phyloP scores from a whole-genome alignment of 2,888 invertebrate genomes.

The Pachycephus smyrnensis region DNA sequence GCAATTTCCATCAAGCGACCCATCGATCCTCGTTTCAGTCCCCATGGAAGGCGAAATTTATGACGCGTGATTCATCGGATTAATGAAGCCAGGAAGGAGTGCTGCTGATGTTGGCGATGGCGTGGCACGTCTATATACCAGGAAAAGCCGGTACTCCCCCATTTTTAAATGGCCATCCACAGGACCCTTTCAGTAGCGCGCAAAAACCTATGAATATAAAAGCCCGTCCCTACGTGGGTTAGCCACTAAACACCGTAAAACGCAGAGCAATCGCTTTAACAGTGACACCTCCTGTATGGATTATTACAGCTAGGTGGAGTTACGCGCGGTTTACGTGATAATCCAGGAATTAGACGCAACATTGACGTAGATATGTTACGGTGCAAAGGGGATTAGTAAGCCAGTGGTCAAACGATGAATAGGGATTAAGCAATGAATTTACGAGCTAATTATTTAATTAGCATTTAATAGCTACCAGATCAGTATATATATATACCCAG shows the following conservation, averaged over 20 bases:
- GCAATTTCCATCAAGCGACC: slow-evolving; percentile 17
- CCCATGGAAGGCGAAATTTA: slow-evolving; percentile 19
- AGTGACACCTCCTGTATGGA: neutral
- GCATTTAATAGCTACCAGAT: neutral
- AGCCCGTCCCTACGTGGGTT: neutral
- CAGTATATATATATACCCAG: neutral
- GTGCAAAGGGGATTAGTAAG: slow-evolving; percentile 5
- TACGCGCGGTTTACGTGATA: neutral
- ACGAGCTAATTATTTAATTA: neutral
- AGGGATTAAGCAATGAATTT: slow-evolving; percentile 9
- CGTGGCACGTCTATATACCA: neutral
- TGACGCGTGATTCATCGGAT: slow-evolving; percentile 23
- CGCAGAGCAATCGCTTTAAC: neutral
- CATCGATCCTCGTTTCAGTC: slow-evolving; percentile 1
- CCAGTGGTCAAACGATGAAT: neutral
- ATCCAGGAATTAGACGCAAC: slow-evolving; percentile 1
- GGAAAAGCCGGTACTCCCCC: neutral
- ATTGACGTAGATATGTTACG: neutral
- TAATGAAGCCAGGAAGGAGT: slow-evolving; percentile 15
- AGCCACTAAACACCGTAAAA: neutral
- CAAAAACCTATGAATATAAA: neutral
- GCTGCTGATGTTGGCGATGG: neutral
- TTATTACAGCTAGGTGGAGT: neutral
- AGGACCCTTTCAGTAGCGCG: neutral
- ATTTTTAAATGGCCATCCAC: neutral